Conservation (phyloP, 1,140 invertebrate species). For the Neoseiulus cucumeris region DNA sequence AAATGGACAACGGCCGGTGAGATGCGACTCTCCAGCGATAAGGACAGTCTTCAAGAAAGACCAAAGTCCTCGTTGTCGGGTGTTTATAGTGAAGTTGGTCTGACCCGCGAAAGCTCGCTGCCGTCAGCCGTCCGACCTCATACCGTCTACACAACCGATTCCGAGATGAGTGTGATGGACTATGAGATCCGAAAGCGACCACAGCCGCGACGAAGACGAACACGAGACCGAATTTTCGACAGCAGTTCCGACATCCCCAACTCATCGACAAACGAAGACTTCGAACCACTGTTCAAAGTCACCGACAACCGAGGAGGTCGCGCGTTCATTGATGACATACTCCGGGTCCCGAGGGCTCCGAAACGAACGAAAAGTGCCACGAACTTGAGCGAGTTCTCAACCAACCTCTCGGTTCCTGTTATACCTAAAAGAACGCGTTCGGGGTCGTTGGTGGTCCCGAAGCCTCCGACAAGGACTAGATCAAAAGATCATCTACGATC, state of each 20-base stretch:
- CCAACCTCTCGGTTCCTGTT: not conserved
- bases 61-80: not conserved
- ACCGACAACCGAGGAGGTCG: not conserved
- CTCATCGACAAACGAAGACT: slow-evolving; percentile 1
- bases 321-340: not conserved
- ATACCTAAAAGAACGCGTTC: not conserved
- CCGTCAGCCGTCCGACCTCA: not conserved
- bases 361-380: not conserved
- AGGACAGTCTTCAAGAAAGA: not conserved
- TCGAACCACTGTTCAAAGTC: not conserved
- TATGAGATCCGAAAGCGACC: not conserved
- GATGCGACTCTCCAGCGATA: not conserved
- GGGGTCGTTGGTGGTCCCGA: not conserved
- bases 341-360: not conserved
- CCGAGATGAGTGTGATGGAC: not conserved
- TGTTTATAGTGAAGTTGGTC: not conserved
- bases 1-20: not conserved
- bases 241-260: not conserved
- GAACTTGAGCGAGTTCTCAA: not conserved
- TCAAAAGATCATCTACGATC: not conserved
- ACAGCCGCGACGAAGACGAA: not conserved
- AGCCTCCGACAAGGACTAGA: not conserved
- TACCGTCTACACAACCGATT: not conserved
- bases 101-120: not conserved
- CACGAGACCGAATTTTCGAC: slow-evolving; percentile 1